Percentiles rank a stretch among this genome's conserved stretches.
These are phyloP conservation scores for Anolis sagrei DNA, from an alignment of 2,113 vertebrate species.

Conservation along the genomic window DNA sequence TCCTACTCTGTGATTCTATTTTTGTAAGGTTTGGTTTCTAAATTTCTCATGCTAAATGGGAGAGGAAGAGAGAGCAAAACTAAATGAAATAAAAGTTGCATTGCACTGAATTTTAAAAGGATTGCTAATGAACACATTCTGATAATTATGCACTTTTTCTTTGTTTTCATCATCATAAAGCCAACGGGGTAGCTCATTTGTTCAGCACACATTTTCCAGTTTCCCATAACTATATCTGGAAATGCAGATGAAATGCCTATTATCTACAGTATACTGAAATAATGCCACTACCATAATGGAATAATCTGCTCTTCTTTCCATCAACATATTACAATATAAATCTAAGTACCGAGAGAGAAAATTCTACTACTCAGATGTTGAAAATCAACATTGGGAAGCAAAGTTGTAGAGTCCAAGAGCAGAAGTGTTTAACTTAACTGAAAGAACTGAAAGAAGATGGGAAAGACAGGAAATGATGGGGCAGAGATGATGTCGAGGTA, in stretches of 20 bases:
- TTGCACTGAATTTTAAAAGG: background rate
- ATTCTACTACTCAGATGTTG: background rate
- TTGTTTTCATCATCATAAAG: constrained; percentile 6
- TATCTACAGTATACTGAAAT: constrained; percentile 18
- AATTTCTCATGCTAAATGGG: constrained; percentile 13
- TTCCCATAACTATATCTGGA: constrained; percentile 10
- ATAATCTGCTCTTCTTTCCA: background rate
- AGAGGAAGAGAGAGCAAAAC: constrained; percentile 17
- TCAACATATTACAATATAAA: constrained; percentile 4
- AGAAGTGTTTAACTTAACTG: background rate
- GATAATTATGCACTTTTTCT: constrained; percentile 8
- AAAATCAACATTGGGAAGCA: background rate
- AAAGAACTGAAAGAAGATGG: background rate
- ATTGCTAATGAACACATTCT: background rate
- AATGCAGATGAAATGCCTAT: constrained; percentile 12
- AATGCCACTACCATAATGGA: constrained; percentile 8
- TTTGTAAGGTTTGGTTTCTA: background rate
- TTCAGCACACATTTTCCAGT: background rate
- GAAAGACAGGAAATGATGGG: background rate
- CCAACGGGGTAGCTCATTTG: constrained; percentile 7
- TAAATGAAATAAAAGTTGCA: background rate
- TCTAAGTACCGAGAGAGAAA: background rate
- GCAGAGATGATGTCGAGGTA: background rate
- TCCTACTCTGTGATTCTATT: no score
- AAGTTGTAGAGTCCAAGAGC: background rate